Conservation (phyloP, 2,797 vertebrate species). For the Danio tinwini region DNA sequence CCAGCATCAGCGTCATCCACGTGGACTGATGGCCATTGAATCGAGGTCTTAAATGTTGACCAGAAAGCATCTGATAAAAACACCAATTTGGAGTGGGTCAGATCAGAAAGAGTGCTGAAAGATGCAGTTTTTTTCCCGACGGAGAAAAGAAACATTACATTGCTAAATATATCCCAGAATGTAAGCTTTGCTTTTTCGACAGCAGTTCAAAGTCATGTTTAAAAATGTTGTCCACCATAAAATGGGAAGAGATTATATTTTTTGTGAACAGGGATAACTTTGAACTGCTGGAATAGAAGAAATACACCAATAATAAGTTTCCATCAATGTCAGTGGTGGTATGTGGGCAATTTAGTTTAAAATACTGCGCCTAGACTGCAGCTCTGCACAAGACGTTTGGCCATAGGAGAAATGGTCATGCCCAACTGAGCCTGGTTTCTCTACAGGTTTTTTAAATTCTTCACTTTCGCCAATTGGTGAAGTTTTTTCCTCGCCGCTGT, state of each 20-base stretch:
- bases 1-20: no score
- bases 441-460: no score
- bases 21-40: not conserved
- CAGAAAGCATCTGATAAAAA: not conserved
- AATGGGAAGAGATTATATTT: not conserved
- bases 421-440: no score
- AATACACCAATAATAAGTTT: not conserved
- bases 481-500: no score
- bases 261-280: constrained; percentile 5
- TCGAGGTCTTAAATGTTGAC: not conserved
- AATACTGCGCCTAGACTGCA: no score
- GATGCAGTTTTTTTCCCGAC: not conserved
- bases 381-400: no score
- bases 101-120: not conserved
- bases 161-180: not conserved
- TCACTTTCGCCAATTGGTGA: no score
- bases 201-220: no score
- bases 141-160: not conserved
- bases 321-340: not conserved
- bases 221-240: no score
- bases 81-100: not conserved
- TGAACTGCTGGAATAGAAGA: not conserved
- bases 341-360: no score
- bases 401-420: no score
- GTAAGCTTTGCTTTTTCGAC: not conserved